Base-by-base conservation (phyloP, 2,797 vertebrate genomes). In the Hephaestus fuliginosus region DNA sequence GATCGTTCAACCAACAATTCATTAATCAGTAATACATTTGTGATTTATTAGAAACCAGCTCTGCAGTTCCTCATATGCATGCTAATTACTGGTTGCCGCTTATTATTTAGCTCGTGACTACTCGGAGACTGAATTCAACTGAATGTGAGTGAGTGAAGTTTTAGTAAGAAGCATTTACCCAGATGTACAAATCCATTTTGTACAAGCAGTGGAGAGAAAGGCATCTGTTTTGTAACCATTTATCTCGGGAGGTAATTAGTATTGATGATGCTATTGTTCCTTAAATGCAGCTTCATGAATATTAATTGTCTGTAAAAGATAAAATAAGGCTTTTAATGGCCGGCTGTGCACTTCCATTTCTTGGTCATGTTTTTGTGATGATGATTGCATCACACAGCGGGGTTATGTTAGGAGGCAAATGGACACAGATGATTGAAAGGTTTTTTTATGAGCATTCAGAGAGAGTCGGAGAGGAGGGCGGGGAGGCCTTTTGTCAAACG, bases 401-500 rank as follows among this genome's bases (percentile, higher is more conserved):
- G 61, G 71, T 80, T 76, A 43, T 64, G 74, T 91, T 85, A 70
- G 15, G 64, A 84, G 81, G 76, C 58, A 76, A 80, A 78, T 75
- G 60, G 74, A 81, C 68, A 67, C 64, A 68, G 66, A 62, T 89
- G 84, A 89, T 81, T 78, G 57, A 91, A 73, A 70, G 67, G 33
- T 43, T 61, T 81, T 90, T 90, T 89, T 82, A 77, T 79, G 76
- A 82, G 85, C 74, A 52, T 69, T 63, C 70, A 61, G 63, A 73
- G 53, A 63, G 80, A 86, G 78, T 61, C 53, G 30, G 57, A 30
- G 61, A 70, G n/a, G 36, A 64, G 43, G 15, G 44, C 79, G 69
- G 39, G 13, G 68, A 78, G 81, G 86, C 68, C 41, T 69, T 85
- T 65, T 71, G 81, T 90, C 84, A 82, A 89, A 92, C 80, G 65